A percentile compares a stretch with the other conserved stretches of the same genome.
Evolutionary conservation across 2,113 vertebrate genomes (phyloP).

Genomic region (Oncorhynchus tshawytscha): DNA sequence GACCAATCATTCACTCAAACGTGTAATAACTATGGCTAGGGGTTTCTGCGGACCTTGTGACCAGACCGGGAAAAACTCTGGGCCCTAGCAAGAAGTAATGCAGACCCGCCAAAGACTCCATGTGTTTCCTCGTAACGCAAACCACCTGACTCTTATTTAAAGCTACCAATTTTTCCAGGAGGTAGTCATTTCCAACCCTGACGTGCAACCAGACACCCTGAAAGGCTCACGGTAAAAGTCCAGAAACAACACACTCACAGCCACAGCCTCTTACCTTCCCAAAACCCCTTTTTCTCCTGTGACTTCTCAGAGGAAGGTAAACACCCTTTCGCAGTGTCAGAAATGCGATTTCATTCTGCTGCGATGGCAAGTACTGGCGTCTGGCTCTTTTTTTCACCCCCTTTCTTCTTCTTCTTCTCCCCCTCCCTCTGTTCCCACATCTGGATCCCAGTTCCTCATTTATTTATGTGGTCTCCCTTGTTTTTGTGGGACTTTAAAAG

Average conservation of each 20-base stretch:
- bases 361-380: constrained; percentile 53
- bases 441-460: constrained; percentile 76
- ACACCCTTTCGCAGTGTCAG: constrained; percentile 53
- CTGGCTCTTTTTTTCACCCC: constrained; percentile 9
- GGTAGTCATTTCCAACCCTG: constrained; percentile 53
- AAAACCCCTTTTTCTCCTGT: constrained; percentile 30
- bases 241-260: constrained; percentile 64
- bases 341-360: constrained; percentile 61
- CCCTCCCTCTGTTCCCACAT: constrained; percentile 61
- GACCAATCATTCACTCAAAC: too few species aligned
- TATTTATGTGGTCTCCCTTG: constrained; percentile 74
- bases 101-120: too few species aligned
- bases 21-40: too few species aligned
- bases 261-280: constrained; percentile 62
- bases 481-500: constrained; percentile 62
- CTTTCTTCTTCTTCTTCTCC: constrained; percentile 1
- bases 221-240: constrained; percentile 52
- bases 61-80: too few species aligned
- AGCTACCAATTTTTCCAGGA: constrained; percentile 58
- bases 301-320: constrained; percentile 59
- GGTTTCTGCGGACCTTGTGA: too few species aligned
- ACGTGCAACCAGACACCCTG: constrained; percentile 68
- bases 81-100: too few species aligned
- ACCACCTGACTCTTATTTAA: constrained; percentile 54
- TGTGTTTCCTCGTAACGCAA: constrained; percentile 43